Evolutionary conservation across 2,888 invertebrate genomes (phyloP).

Genomic region (Ochropleura leucogaster): DNA sequence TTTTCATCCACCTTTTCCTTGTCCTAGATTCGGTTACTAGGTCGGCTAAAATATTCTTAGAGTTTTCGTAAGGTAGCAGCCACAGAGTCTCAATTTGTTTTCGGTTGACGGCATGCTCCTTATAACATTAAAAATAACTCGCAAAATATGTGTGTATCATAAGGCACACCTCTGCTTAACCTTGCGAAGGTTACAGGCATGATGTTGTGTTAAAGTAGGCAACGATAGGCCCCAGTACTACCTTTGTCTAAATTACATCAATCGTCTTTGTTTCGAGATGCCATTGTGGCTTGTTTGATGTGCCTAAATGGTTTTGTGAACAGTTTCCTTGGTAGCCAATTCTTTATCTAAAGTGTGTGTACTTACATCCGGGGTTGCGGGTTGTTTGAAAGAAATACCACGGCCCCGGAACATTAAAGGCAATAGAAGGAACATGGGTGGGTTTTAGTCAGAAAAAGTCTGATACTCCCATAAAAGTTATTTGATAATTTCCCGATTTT

Average conservation of each 20-base stretch:
- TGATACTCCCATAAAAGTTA: too few species aligned
- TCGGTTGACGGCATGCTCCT: neutral
- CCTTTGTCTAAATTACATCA: conserved; percentile 25
- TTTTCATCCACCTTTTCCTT: too few species aligned
- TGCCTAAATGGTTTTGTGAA: conserved; percentile 16
- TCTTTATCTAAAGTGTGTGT: neutral
- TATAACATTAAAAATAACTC: neutral
- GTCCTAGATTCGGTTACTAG: neutral
- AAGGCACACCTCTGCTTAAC: neutral
- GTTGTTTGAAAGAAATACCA: too few species aligned
- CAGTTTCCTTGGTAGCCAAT: neutral
- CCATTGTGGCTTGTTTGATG: conserved; percentile 33
- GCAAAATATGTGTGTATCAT: neutral
- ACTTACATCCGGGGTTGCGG: neutral
- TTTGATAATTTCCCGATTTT: too few species aligned
- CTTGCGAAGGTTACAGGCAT: neutral
- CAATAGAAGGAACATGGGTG: too few species aligned
- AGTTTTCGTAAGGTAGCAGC: neutral
- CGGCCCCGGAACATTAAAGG: too few species aligned
- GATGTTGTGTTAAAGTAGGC: neutral
- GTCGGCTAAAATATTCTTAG: neutral
- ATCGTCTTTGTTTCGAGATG: conserved; percentile 17
- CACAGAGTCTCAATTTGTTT: neutral
- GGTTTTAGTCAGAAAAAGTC: too few species aligned
- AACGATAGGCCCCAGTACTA: neutral